These are phyloP conservation scores for Panthera tigris DNA, from an alignment of 2,113 vertebrate species.

Conservation along the genomic window DNA sequence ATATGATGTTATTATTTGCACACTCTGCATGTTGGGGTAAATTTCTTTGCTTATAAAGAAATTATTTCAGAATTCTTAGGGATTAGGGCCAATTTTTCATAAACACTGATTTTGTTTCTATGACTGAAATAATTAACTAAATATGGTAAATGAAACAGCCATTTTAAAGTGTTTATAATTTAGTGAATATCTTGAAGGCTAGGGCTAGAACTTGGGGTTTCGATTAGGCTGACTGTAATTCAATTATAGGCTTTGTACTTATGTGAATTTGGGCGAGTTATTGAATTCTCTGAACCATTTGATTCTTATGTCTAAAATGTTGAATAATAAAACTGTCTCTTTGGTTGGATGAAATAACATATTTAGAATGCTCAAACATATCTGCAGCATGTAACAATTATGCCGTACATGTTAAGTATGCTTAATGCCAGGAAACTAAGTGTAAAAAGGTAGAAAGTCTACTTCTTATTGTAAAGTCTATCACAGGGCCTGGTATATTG, in stretches of 20 bases:
- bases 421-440: background rate
- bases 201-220: background rate
- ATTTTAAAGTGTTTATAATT: background rate
- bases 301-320: constrained; percentile 10
- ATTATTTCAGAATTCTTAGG: background rate
- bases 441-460: background rate
- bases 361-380: background rate
- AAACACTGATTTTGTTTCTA: background rate
- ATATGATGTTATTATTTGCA: background rate
- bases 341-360: background rate
- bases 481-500: background rate
- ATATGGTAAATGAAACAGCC: background rate
- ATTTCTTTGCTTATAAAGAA: background rate
- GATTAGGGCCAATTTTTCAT: background rate
- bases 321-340: background rate
- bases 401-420: background rate
- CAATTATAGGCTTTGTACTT: background rate
- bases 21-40: background rate
- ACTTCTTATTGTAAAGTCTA: background rate
- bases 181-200: background rate
- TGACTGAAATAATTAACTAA: background rate
- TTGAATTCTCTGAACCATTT: background rate
- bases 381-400: background rate
- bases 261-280: background rate
- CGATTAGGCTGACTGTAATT: background rate